Evolutionary conservation across 2,888 invertebrate genomes (phyloP), one percentile per base, ranked within the genome.

Genomic region (Tipula unca): DNA sequence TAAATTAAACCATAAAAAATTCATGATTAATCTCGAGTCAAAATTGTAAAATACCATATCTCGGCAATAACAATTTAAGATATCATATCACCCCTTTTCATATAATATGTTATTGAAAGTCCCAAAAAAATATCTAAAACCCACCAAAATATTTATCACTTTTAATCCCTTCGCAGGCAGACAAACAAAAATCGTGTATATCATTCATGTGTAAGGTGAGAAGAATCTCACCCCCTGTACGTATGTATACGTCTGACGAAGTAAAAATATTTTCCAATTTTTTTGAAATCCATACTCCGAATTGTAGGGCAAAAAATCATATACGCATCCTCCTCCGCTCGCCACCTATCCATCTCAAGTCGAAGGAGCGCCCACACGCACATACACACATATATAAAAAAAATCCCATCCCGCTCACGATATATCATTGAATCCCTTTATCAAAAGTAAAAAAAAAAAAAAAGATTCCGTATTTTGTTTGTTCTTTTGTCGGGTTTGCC

Each of bases 81-180:
- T 69, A 69, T 69, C 69, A 69, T 69, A 69, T 69, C 69, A 69
- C 69, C 69, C 69, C 69, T 69, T 69, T 69, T 69, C n/a, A 69
- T 69, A 69, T 69, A 25, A 69, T 69, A 25, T 69, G 69, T 25
- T 69, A 69, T 69, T 25, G 69, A 69, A 69, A 69, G 69, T 69
- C 25, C 69, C 69, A 69, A 69, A 69, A 10, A 69, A 20, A 69
- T 69, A 25, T 69, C 69, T 25, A 10, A 25, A 20, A 20, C 25
- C 69, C 25, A 69, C 69, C 25, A 69, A 69, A 69, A 69, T 69
- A 69, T 69, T 69, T 69, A 69, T 69, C 69, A 69, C 69, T 69
- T 69, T 69, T 69, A 69, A 69, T 69, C 69, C 69, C 25, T 69
- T 69, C 25, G 20, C 20, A 69, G 5, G 32, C 69, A 69, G 69